A percentile compares a stretch with the other conserved stretches of the same genome.
Evolutionary conservation across 2,888 invertebrate genomes (phyloP).

Genomic region (Cosmia trapezina): DNA sequence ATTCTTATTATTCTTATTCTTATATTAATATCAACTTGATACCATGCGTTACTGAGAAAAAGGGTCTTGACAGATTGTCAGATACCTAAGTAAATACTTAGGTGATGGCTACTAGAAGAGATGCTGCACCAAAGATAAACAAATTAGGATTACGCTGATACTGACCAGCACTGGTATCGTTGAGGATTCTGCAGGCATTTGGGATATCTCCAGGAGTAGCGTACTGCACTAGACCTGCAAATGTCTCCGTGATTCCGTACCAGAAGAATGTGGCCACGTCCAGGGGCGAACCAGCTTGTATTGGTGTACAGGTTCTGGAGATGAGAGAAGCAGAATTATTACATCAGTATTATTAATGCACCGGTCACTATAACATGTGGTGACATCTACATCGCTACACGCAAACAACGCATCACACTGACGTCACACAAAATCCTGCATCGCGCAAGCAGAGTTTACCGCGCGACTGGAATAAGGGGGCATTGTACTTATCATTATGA

Average conservation of each 20-base stretch:
- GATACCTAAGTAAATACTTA: not conserved
- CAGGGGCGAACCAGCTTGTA: constrained; percentile 72
- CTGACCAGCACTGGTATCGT: constrained; percentile 70
- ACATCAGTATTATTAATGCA: not conserved
- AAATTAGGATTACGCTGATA: constrained; percentile 1
- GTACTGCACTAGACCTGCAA: constrained; percentile 82
- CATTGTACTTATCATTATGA: too few relatives aligned
- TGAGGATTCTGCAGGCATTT: constrained; percentile 74
- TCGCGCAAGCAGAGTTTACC: too few relatives aligned
- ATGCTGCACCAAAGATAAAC: not conserved
- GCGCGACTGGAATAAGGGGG: too few relatives aligned
- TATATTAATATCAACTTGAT: too few relatives aligned
- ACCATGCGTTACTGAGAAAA: too few relatives aligned
- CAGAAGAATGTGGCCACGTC: constrained; percentile 85
- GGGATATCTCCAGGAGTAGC: constrained; percentile 78
- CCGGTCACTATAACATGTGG: not conserved
- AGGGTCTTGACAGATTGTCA: too few relatives aligned
- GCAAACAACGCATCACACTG: too few relatives aligned
- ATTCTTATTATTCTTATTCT: too few relatives aligned
- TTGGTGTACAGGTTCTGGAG: constrained; percentile 79
- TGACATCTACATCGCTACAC: too few relatives aligned
- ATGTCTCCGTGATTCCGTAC: constrained; percentile 82
- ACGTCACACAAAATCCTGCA: too few relatives aligned
- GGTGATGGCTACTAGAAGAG: not conserved
- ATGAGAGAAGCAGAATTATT: not conserved